phyloP scores from a whole-genome alignment of 2,797 vertebrate species.

The Cossypha caffra region DNA sequence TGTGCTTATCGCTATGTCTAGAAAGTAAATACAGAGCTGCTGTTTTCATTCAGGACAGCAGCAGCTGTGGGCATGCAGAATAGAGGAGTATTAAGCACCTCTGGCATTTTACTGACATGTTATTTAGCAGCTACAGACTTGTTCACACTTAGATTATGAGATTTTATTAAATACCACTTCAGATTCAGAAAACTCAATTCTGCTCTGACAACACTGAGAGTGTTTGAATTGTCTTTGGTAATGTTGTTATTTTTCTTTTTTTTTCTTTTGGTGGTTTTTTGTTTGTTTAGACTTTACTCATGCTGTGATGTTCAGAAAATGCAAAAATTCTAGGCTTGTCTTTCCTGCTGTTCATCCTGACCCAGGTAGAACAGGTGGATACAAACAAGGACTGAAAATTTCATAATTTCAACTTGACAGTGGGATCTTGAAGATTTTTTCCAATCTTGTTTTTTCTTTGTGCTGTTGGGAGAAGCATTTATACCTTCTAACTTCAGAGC shows the following conservation, averaged over 20 bases:
- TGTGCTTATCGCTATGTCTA: background rate
- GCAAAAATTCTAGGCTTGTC: background rate
- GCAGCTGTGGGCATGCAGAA: background rate
- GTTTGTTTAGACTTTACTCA: background rate
- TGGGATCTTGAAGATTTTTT: background rate
- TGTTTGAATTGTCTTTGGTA: background rate
- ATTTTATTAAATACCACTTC: background rate
- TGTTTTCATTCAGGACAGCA: background rate
- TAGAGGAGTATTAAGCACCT: background rate
- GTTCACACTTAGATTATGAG: background rate
- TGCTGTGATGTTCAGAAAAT: background rate
- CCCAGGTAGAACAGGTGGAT: background rate
- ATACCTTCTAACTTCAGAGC: background rate
- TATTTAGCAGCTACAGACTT: background rate
- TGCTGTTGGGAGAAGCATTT: background rate
- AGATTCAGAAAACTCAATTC: background rate
- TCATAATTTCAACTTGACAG: fast-evolving
- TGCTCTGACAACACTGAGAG: background rate
- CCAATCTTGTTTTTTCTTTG: background rate
- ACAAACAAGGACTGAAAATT: background rate
- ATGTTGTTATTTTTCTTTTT: background rate
- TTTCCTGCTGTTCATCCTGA: background rate
- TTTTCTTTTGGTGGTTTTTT: background rate
- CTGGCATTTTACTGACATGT: background rate
- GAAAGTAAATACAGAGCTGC: background rate